Evolutionary conservation across 2,797 vertebrate genomes (phyloP).

Genomic region (Buceros bicornis): DNA sequence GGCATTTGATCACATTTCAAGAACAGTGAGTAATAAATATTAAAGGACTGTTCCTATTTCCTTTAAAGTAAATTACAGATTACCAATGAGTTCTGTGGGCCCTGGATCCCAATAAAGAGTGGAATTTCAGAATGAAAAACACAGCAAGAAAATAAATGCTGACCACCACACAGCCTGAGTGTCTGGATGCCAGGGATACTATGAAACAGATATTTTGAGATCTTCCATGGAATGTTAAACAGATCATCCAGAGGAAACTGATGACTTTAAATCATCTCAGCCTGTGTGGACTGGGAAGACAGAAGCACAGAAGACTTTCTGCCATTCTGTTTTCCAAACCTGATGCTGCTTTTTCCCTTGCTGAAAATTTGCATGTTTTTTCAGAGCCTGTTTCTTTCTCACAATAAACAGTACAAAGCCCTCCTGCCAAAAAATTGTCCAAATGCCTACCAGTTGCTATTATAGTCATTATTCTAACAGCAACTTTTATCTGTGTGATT

Average conservation of each 20-base stretch:
- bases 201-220: neutral
- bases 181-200: neutral
- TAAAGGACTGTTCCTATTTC: neutral
- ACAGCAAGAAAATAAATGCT: slow-evolving; percentile 13
- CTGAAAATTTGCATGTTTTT: slow-evolving; percentile 82
- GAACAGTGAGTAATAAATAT: neutral
- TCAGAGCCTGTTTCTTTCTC: slow-evolving; percentile 81
- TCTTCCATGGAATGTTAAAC: neutral
- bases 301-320: slow-evolving; percentile 13
- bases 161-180: neutral
- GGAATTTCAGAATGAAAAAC: slow-evolving; percentile 33
- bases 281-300: neutral
- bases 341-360: slow-evolving; percentile 72
- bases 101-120: neutral
- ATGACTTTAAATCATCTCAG: slow-evolving; percentile 13
- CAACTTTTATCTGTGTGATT: slow-evolving; percentile 74
- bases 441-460: slow-evolving; percentile 80
- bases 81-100: neutral
- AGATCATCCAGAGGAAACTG: neutral
- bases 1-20: neutral
- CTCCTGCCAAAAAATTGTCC: slow-evolving; percentile 83
- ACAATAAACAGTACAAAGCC: slow-evolving; percentile 84
- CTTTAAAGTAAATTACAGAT: neutral
- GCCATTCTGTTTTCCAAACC: slow-evolving; percentile 63
- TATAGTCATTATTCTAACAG: slow-evolving; percentile 78